phyloP scores from a whole-genome alignment of 1,140 invertebrate genomes.

The Heliconius melpomene region DNA sequence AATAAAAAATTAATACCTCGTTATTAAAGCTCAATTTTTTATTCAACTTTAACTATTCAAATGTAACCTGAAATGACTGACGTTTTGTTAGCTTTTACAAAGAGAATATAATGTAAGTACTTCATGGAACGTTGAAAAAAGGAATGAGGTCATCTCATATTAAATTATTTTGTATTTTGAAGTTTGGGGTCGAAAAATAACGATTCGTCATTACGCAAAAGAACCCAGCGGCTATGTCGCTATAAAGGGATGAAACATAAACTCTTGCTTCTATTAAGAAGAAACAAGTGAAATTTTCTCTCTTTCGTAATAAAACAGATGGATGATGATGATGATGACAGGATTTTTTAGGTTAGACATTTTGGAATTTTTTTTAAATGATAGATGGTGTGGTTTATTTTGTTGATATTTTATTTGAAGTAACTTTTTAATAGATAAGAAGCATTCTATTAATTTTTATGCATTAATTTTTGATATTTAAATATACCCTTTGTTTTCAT shows the following conservation, averaged over 20 bases:
- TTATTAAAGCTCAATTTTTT: not conserved
- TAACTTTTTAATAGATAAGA: too few species aligned
- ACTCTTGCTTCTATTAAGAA: constrained; percentile 22
- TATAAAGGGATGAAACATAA: constrained; percentile 11
- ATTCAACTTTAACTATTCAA: constrained; percentile 1
- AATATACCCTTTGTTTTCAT: too few species aligned
- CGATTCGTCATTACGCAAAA: constrained; percentile 20
- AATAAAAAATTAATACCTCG: not conserved
- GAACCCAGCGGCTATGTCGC: not conserved
- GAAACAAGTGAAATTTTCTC: constrained; percentile 21
- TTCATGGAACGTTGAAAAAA: constrained; percentile 7
- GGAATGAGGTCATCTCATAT: constrained; percentile 26
- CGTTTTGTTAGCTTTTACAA: constrained; percentile 7
- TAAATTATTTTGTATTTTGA: constrained; percentile 26
- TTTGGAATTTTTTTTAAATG: not conserved
- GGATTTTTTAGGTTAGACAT: not conserved
- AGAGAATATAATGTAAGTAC: not conserved
- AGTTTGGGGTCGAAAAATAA: constrained; percentile 14
- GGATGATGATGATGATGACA: too few species aligned
- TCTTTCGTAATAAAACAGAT: constrained; percentile 12
- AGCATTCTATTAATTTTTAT: too few species aligned
- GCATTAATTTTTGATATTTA: too few species aligned
- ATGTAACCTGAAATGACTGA: not conserved
- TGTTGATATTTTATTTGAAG: too few species aligned
- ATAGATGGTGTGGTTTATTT: too few species aligned